Base-by-base conservation (phyloP, 2,113 vertebrate genomes). In the Nestor notabilis region DNA sequence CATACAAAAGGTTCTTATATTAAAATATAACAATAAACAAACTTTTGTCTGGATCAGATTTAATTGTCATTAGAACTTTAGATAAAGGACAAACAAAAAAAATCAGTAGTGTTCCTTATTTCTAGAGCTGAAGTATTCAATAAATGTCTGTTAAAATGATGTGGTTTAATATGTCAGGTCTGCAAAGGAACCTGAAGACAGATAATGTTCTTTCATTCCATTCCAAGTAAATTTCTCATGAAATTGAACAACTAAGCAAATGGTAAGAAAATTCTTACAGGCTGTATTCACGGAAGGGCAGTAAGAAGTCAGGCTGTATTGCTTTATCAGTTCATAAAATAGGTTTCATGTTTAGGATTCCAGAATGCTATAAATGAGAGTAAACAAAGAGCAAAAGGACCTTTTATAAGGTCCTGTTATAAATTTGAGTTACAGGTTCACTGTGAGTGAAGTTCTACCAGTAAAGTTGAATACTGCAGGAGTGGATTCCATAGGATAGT, bases 281-380 rank as follows among this genome's bases (percentile, higher is more conserved):
- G 39, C 37, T 83, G 17, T 71, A 37, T 60, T 89, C 28, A 77
- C 25, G 55, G 80, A 75, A 83, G 77, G 84, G 20, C 81, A 70
- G 20, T 77, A 61, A 78, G 69, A 94, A 93, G 71, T 79, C 86
- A 83, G 71, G 75, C 76, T 76, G 52, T 53, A 72, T 85, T 78
- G 44, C 61, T 90, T 43, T 46, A 11, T 5, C 76, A 89, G 61
- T 66, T 46, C 79, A 41, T 63, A 75, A 74, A 79, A 76, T 60
- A 96, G 79, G 43, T 91, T 94, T 91, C 28, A 85, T 72, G 76
- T 90, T 85, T 74, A 93, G 85, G 69, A 89, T 93, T 76, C 81
- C 18, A 56, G 16, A 66, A 44, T 55, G 52, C 75, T 95, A 75
- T 65, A 87, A 79, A 83, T 74, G 82, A 75, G 76, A 89, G 18